Conservation (phyloP, 2,113 vertebrate species). For the Larimichthys crocea region DNA sequence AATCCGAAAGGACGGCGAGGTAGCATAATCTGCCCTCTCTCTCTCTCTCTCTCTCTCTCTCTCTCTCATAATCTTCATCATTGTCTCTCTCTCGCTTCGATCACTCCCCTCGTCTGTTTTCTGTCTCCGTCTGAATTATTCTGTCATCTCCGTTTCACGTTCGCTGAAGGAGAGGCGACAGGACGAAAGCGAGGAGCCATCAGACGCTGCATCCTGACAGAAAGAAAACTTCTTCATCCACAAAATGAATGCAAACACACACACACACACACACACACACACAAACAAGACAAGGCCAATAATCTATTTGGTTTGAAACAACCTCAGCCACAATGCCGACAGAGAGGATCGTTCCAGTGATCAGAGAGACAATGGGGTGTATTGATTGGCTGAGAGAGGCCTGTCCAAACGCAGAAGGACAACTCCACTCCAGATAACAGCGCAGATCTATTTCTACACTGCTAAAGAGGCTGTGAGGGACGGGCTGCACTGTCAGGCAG, state of each 20-base stretch:
- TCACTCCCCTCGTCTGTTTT: conserved; percentile 8
- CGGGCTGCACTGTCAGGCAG: conserved; percentile 40
- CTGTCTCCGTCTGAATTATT: conserved; percentile 17
- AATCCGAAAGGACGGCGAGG: conserved; percentile 57
- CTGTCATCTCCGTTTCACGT: conserved; percentile 18
- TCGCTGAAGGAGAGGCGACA: conserved; percentile 17
- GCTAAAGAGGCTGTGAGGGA: conserved; percentile 60
- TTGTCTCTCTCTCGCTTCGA: conserved; percentile 7
- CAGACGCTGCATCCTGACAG: neutral
- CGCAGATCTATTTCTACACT: conserved; percentile 51
- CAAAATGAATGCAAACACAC: conserved; percentile 24
- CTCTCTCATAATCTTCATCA: conserved; percentile 21
- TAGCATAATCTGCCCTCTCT: conserved; percentile 34
- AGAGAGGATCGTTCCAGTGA: conserved; percentile 43
- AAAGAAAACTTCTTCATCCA: neutral
- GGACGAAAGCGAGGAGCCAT: neutral
- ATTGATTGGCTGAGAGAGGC: conserved; percentile 62
- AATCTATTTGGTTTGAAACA: conserved; percentile 42
- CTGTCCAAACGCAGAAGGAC: conserved; percentile 53
- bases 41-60: neutral
- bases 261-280: neutral
- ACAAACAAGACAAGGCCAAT: conserved; percentile 14
- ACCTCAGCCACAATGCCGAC: conserved; percentile 11
- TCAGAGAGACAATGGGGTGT: conserved; percentile 58
- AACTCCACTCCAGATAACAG: conserved; percentile 50